Conservation (phyloP, 1,140 invertebrate species). For the Galleria mellonella region DNA sequence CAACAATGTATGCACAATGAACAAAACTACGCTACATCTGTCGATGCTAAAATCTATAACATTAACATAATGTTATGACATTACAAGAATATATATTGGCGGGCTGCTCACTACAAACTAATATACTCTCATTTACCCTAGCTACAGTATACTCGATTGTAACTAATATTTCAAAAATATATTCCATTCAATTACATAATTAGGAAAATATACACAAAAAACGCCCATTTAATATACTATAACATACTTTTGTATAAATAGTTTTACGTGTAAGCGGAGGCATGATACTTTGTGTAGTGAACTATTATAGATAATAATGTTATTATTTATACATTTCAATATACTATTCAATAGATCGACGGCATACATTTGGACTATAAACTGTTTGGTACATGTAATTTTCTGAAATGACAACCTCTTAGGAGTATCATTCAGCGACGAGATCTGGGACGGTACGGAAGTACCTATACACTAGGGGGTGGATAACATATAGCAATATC, state of each 20-base stretch:
- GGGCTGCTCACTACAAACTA: constrained; percentile 9
- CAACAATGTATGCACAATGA: too few relatives aligned
- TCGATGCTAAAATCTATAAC: too few relatives aligned
- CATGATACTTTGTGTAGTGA: constrained; percentile 27
- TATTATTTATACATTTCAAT: background rate
- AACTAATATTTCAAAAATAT: constrained; percentile 56
- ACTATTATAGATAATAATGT: constrained; percentile 9
- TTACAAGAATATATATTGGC: constrained; percentile 1
- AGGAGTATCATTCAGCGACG: too few relatives aligned
- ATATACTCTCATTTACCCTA: constrained; percentile 37
- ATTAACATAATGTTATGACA: too few relatives aligned
- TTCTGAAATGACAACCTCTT: too few relatives aligned
- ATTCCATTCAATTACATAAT: constrained; percentile 42
- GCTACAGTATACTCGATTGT: constrained; percentile 31
- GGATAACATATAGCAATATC: too few relatives aligned
- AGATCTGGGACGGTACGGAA: too few relatives aligned
- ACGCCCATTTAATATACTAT: constrained; percentile 30
- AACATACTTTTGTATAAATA: constrained; percentile 29
- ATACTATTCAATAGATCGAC: constrained; percentile 4
- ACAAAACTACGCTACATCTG: too few relatives aligned
- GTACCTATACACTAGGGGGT: too few relatives aligned
- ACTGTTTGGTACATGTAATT: background rate
- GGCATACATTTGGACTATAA: constrained; percentile 13
- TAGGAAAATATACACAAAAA: constrained; percentile 39
- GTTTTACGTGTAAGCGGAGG: constrained; percentile 33